Percentiles rank a stretch among this genome's conserved stretches.
Evolutionary conservation across 2,113 vertebrate genomes (phyloP).

Genomic region (Myrmecobius fasciatus): DNA sequence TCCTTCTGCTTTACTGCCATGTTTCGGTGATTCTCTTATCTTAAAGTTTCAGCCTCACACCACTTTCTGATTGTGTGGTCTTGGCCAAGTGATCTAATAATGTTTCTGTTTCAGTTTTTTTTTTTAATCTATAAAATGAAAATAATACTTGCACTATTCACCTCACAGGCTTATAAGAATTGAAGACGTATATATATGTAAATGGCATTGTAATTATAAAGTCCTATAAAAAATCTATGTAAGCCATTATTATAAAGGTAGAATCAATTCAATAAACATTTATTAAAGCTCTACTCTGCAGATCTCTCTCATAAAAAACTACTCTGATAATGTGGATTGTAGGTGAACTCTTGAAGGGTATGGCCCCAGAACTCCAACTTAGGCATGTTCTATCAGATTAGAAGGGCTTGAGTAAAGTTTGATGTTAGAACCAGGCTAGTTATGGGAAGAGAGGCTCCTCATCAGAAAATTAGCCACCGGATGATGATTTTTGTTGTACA

Average conservation of each 20-base stretch:
- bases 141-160: neutral
- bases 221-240: neutral
- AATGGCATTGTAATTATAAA: neutral
- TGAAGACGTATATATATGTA: neutral
- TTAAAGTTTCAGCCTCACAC: neutral
- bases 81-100: neutral
- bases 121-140: neutral
- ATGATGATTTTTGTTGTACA: neutral
- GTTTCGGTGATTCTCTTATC: neutral
- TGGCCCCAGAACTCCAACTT: neutral
- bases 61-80: neutral
- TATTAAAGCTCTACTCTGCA: neutral
- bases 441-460: neutral
- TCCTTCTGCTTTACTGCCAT: neutral
- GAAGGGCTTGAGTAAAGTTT: neutral
- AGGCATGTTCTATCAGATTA: neutral
- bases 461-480: neutral
- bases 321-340: neutral
- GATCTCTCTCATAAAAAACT: neutral
- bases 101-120: neutral
- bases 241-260: neutral
- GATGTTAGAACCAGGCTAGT: neutral
- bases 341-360: neutral
- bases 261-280: neutral
- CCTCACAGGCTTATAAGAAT: neutral